Evolutionary conservation across 2,888 invertebrate species (phyloP).

Genomic region (Cerastoderma edule): DNA sequence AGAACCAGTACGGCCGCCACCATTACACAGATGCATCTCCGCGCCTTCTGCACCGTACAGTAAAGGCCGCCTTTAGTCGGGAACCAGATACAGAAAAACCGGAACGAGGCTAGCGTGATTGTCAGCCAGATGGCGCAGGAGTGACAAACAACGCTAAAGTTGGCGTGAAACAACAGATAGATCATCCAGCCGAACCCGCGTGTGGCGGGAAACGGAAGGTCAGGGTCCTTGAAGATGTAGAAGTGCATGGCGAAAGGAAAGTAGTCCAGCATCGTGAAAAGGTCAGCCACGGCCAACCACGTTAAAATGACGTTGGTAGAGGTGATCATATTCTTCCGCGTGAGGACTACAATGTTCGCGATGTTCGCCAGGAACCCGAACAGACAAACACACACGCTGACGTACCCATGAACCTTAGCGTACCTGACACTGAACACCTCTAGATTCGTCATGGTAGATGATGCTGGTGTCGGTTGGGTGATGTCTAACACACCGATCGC

Average conservation of each 20-base stretch:
- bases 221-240: constrained; percentile 77
- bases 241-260: constrained; percentile 94
- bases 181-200: constrained; percentile 83
- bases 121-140: constrained; percentile 97
- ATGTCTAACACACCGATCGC: not conserved
- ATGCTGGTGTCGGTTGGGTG: not conserved
- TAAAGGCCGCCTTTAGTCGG: constrained; percentile 92
- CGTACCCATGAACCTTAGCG: constrained; percentile 90
- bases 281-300: constrained; percentile 91
- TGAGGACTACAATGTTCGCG: constrained; percentile 95
- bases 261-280: constrained; percentile 95
- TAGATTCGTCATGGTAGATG: constrained; percentile 44
- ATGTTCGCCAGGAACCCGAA: constrained; percentile 96
- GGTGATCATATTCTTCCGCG: constrained; percentile 95
- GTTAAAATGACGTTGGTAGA: constrained; percentile 96
- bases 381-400: constrained; percentile 93
- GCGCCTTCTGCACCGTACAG: constrained; percentile 92
- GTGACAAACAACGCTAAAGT: constrained; percentile 94
- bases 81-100: constrained; percentile 89
- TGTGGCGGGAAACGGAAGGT: constrained; percentile 70
- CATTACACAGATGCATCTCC: constrained; percentile 92
- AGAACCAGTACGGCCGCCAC: constrained; percentile 93
- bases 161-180: constrained; percentile 90
- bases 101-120: constrained; percentile 95
- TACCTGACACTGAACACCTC: constrained; percentile 72